Conservation (phyloP, 2,888 invertebrate species). For the Strigamia transsilvanica region DNA sequence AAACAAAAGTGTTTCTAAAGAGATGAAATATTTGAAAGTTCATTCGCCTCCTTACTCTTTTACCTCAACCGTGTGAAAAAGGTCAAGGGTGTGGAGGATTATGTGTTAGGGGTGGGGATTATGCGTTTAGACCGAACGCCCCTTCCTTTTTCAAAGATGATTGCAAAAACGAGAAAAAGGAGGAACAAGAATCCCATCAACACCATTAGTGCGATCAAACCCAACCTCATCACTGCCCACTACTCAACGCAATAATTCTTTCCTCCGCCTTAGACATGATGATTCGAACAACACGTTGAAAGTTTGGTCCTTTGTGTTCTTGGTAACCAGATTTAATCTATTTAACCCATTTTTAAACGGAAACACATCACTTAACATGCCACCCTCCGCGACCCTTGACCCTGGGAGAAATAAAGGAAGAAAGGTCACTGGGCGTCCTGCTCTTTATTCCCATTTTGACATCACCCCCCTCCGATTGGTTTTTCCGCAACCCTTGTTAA, state of each 20-base stretch:
- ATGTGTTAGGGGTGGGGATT: not conserved
- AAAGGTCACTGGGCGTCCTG: not conserved
- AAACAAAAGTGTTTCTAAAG: not conserved
- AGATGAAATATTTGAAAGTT: not conserved
- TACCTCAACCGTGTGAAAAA: conserved; percentile 1
- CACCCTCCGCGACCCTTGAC: not conserved
- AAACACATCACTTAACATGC: not conserved
- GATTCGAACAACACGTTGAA: not conserved
- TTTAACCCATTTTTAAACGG: conserved; percentile 2
- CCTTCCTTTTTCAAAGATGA: not conserved
- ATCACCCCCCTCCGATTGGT: no score
- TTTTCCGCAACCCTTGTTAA: no score
- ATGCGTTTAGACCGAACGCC: conserved; percentile 8
- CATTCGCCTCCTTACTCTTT: not conserved
- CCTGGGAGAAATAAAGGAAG: not conserved
- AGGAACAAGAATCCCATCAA: not conserved
- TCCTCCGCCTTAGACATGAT: not conserved
- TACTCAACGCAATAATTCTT: not conserved
- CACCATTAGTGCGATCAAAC: not conserved
- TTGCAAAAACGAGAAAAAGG: conserved; percentile 3
- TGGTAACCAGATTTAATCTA: conserved; percentile 3
- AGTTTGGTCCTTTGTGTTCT: not conserved
- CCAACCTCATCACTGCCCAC: not conserved
- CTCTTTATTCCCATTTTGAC: no score
- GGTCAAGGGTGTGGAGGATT: not conserved